A percentile compares a stretch with the other conserved stretches of the same genome.
These are phyloP conservation scores for Daphoenositta chrysoptera DNA, from an alignment of 2,113 vertebrate species.

Conservation along the genomic window DNA sequence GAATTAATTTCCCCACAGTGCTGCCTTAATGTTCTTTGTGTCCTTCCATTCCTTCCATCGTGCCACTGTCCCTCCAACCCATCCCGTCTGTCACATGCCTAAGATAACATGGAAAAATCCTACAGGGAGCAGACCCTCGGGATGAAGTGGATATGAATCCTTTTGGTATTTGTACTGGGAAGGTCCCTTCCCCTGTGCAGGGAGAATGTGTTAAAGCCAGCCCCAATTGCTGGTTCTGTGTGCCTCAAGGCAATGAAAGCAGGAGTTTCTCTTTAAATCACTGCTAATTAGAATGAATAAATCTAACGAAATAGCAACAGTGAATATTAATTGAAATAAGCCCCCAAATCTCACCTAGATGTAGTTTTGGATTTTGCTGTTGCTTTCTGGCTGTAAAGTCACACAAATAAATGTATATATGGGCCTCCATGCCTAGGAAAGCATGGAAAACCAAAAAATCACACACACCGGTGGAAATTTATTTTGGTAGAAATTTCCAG, in stretches of 20 bases:
- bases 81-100: background rate
- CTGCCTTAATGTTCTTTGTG: background rate
- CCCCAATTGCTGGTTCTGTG: background rate
- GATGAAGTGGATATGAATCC: background rate
- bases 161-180: background rate
- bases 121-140: background rate
- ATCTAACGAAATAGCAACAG: background rate
- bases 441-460: background rate
- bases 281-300: constrained; percentile 50
- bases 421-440: background rate
- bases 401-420: background rate
- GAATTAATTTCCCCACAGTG: background rate
- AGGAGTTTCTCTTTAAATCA: constrained; percentile 49
- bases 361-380: background rate
- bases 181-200: background rate
- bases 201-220: background rate
- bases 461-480: background rate
- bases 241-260: constrained; percentile 27
- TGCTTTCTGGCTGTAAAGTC: background rate
- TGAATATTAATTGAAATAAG: constrained; percentile 47
- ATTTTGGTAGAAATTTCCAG: background rate
- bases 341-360: background rate
- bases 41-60: background rate
- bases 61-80: background rate
- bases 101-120: background rate